Conservation (phyloP, 2,113 vertebrate species). For the Nesogale talazaci region DNA sequence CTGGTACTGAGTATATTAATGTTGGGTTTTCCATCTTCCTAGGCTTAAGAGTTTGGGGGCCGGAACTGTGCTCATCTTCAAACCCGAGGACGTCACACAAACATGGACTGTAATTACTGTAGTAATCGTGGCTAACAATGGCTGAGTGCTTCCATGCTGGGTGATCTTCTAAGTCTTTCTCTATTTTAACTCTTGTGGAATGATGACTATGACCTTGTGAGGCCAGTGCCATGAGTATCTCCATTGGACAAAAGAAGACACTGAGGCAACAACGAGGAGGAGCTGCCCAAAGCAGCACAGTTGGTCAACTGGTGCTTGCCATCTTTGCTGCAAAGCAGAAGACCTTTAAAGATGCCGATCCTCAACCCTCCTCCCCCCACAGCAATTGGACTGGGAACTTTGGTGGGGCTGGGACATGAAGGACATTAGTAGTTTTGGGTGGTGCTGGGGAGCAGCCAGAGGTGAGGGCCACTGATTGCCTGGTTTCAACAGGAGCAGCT, state of each 20-base stretch:
- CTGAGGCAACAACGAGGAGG: background rate
- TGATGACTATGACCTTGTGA: background rate
- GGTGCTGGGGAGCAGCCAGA: background rate
- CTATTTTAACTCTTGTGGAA: conserved; percentile 7
- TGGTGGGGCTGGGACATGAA: background rate
- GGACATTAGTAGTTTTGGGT: background rate
- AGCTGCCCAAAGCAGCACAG: background rate
- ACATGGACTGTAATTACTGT: background rate
- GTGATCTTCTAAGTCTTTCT: background rate
- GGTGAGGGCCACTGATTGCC: background rate
- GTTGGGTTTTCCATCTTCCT: background rate
- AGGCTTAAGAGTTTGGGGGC: background rate
- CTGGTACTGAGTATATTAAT: background rate
- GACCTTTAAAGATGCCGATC: background rate
- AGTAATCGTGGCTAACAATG: background rate
- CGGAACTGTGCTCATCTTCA: background rate
- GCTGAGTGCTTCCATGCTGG: background rate
- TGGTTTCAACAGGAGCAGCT: background rate
- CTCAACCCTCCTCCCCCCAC: background rate
- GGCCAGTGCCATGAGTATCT: background rate
- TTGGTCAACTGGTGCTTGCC: background rate
- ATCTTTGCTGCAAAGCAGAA: background rate
- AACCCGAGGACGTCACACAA: background rate
- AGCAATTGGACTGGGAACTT: background rate
- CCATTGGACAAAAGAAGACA: background rate